phyloP scores from a whole-genome alignment of 2,113 vertebrate species.

The Leptosomus discolor region DNA sequence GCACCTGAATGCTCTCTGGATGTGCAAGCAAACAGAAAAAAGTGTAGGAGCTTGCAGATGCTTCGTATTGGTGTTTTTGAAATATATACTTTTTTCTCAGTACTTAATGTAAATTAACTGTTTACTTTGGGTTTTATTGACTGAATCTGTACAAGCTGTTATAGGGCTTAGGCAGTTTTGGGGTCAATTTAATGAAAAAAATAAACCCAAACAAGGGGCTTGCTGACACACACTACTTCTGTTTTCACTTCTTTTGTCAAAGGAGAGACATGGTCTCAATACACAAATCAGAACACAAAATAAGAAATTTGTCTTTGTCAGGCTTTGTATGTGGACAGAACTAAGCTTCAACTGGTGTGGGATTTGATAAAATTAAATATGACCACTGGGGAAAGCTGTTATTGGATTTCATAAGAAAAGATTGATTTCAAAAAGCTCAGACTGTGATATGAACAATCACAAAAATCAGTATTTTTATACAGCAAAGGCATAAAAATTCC shows the following conservation, averaged over 20 bases:
- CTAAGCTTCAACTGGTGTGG: neutral
- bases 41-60: neutral
- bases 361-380: slow-evolving; percentile 42
- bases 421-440: slow-evolving; percentile 31
- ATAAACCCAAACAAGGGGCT: neutral
- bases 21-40: neutral
- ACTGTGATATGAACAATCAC: neutral
- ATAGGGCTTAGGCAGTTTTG: neutral
- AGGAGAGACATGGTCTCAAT: neutral
- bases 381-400: slow-evolving; percentile 1
- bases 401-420: slow-evolving; percentile 19
- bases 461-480: neutral
- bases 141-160: neutral
- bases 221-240: neutral
- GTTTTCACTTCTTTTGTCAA: neutral
- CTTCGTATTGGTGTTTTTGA: neutral
- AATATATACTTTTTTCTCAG: neutral
- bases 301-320: slow-evolving; percentile 21
- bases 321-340: neutral
- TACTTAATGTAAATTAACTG: neutral
- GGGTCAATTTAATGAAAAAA: neutral
- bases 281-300: neutral
- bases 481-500: neutral
- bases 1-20: neutral
- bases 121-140: neutral